Base-by-base conservation (phyloP, 2,888 invertebrate genomes). In the Dusona sp. region DNA sequence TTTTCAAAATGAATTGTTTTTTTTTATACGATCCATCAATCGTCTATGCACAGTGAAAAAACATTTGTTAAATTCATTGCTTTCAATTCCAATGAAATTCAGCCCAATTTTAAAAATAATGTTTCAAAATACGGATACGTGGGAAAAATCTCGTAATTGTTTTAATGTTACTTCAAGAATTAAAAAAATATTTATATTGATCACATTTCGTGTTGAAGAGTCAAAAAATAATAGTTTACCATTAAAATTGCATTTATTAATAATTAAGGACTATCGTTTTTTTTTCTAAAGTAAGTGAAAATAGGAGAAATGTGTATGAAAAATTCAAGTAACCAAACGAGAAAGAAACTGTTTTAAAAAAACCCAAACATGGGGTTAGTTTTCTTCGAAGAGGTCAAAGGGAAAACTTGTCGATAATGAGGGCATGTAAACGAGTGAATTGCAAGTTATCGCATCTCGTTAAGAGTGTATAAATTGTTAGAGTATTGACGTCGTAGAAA, bases 391-490 rank as follows among this genome's bases (percentile, higher is more conserved):
- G 22, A 38, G 3, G 25, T 33, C 19, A 3, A 42, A 11, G 25
- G 33, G 33, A 79, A 79, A 42, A n/a, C 45, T 45, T 38, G 29
- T 64, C 87, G 91, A 91, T 91, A 90, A 90, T 88, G 54, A 57
- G 89, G 89, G 79, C 90, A 92, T 92, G 93, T 92, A 92, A 93
- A 92, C 91, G 92, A 91, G 91, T 89, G 88, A 68, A 64, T 42
- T 61, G 87, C 87, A 90, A 89, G 89, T 88, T 90, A 90, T 90
- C 89, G 90, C 90, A 90, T 92, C 91, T 92, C 92, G 93, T 92
- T 91, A 90, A 89, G 88, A 75, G 90, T 90, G 90, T 91, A 93
- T 93, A 92, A 92, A 93, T 93, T 91, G 92, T 89, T 90, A 88
- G 87, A 84, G 90, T 87, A 89, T 74, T 42, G 72, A 70, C 54